Base-by-base conservation (phyloP, 2,113 vertebrate species). In the Megaleporinus macrocephalus region DNA sequence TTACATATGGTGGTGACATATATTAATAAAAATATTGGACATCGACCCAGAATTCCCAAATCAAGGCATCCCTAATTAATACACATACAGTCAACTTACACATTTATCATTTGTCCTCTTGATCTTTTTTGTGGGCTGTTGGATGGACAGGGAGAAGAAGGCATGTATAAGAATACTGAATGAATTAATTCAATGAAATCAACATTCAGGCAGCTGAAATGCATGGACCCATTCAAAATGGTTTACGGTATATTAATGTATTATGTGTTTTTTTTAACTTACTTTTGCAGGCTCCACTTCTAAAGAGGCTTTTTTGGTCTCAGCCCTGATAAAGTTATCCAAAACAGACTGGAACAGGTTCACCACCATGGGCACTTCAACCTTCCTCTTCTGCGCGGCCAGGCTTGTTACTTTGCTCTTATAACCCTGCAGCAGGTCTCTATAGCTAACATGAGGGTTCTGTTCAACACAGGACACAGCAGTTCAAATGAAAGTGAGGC, bases 341-440 rank as follows among this genome's bases (percentile, higher is more conserved):
- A 99, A 91, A 86, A 99, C 91, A 0, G 97, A 97, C 76, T 97
- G 96, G 92, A 99, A 99, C 41, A 99, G 93, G 87, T 99, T 99
- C 75, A 98, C 94, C 83, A 99, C 98, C 87, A 97, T 91, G 15
- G 95, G 93, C 59, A 97, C 92, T 70, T 99, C 97, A 0, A 66
- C 22, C 84, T 94, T 94, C 84, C 95, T 91, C 2, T 89, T 93
- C 82, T 93, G 88, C 0, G 92, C 89, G 0, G 96, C 96, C 62
- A 98, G 89, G 71, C 92, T 94, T 86, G 30, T 91, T 86, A 99
- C 95, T 0, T 94, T 94, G 62, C 94, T 94, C 81, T 95, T 94
- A 90, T 96, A 98, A 84, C 96, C 95, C 88, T 95, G 96, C 95
- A 97, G 95, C 29, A 99, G 93, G 72, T 94, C 95, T 86, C 95